Percentiles rank a stretch among this genome's conserved stretches.
Conservation (phyloP, 1,140 invertebrate species). For the Philaenus spumarius region DNA sequence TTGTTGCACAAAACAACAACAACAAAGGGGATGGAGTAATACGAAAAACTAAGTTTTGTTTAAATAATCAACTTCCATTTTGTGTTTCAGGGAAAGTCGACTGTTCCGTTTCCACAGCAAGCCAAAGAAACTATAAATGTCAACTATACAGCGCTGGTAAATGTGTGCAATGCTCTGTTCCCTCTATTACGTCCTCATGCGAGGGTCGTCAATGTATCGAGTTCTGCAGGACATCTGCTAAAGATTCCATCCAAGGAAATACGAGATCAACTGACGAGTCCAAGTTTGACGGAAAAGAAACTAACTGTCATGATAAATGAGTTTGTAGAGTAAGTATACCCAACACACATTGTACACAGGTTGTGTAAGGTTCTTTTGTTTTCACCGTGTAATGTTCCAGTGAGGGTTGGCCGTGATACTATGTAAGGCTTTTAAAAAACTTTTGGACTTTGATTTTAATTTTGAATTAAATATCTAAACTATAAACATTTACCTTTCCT, state of each 20-base stretch:
- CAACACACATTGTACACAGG: no score
- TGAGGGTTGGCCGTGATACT: no score
- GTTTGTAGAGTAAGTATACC: conserved; percentile 51
- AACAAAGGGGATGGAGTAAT: no score
- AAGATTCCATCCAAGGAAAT: conserved; percentile 47
- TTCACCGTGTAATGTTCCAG: no score
- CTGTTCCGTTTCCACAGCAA: conserved; percentile 56
- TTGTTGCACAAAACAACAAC: no score
- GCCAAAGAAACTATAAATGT: conserved; percentile 59
- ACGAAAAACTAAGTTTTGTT: no score
- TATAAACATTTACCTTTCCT: no score
- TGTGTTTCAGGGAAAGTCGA: conserved; percentile 37
- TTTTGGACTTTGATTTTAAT: no score
- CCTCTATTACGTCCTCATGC: conserved; percentile 59
- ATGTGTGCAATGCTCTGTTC: conserved; percentile 57
- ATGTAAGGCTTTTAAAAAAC: no score
- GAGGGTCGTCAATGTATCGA: conserved; percentile 68
- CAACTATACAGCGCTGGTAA: conserved; percentile 60
- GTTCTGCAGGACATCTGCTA: conserved; percentile 52
- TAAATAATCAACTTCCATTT: no score
- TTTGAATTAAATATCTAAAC: no score
- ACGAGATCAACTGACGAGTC: conserved; percentile 44
- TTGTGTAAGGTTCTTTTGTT: no score
- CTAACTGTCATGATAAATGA: conserved; percentile 44
- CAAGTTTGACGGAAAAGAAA: conserved; percentile 47